These are phyloP conservation scores for Eumeta japonica DNA, from an alignment of 1,140 invertebrate species.

Conservation along the genomic window DNA sequence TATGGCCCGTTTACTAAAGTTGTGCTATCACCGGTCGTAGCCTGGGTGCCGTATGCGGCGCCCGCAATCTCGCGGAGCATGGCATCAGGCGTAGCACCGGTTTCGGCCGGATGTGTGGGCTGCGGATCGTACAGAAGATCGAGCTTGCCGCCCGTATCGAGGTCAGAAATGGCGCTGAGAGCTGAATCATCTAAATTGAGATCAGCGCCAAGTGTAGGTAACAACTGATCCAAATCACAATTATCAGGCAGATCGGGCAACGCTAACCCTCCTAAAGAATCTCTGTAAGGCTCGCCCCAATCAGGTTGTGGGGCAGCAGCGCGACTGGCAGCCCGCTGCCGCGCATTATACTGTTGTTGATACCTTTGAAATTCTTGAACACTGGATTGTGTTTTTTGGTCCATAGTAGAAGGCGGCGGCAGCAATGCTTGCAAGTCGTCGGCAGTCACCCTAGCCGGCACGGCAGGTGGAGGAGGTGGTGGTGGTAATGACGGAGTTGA, in stretches of 20 bases:
- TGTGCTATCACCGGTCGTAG: too few relatives aligned
- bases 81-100: constrained; percentile 23
- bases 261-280: constrained; percentile 29
- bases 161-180: constrained; percentile 46
- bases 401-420: constrained; percentile 58
- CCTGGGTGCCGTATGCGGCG: constrained; percentile 16
- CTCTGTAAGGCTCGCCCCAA: constrained; percentile 45
- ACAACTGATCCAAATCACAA: constrained; percentile 63
- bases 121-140: constrained; percentile 37
- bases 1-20: constrained; percentile 33
- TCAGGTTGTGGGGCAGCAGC: constrained; percentile 31
- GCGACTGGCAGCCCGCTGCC: constrained; percentile 50
- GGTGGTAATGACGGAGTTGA: constrained; percentile 18
- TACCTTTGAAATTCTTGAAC: constrained; percentile 63
- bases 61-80: constrained; percentile 37
- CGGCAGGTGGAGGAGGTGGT: constrained; percentile 10
- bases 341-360: constrained; percentile 63
- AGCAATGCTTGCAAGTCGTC: constrained; percentile 53
- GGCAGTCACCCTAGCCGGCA: constrained; percentile 28
- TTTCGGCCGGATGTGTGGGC: constrained; percentile 23
- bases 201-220: constrained; percentile 61
- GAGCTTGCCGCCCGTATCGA: constrained; percentile 51
- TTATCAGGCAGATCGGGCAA: constrained; percentile 39
- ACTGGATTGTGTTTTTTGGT: constrained; percentile 61
- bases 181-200: constrained; percentile 51